Conservation (phyloP, 2,797 vertebrate genomes). For the Anableps anableps region DNA sequence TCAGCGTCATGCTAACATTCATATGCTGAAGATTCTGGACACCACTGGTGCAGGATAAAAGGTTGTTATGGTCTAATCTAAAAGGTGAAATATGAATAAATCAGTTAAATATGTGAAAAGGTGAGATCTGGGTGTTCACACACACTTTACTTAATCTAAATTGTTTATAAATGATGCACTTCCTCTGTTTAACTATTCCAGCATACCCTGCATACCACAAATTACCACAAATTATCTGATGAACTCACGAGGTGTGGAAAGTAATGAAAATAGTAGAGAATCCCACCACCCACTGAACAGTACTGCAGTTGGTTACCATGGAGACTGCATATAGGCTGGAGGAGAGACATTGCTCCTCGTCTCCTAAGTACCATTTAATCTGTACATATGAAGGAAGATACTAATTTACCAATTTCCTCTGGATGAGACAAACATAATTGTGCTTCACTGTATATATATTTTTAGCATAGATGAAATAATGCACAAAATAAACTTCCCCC, state of each 20-base stretch:
- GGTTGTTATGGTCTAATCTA: too few species aligned
- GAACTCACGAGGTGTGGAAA: neutral
- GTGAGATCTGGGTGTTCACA: too few species aligned
- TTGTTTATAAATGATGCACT: too few species aligned
- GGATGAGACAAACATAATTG: constrained; percentile 10
- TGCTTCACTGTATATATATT: neutral
- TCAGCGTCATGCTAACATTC: too few species aligned
- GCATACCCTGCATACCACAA: too few species aligned
- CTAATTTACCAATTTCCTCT: constrained; percentile 9
- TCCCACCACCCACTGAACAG: neutral
- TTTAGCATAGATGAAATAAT: neutral
- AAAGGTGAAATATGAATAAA: too few species aligned
- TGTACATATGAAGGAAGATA: neutral
- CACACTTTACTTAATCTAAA: too few species aligned
- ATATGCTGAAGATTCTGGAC: too few species aligned
- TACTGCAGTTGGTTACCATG: neutral
- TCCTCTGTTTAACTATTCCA: too few species aligned
- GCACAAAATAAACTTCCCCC: neutral
- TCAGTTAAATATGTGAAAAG: too few species aligned
- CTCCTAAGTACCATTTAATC: neutral
- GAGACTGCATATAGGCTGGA: neutral
- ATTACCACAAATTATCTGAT: too few species aligned
- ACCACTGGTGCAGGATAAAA: too few species aligned
- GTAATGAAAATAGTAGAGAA: neutral
- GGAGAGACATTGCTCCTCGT: neutral